Percentiles rank a stretch among this genome's conserved stretches.
Conservation (phyloP, 1,140 invertebrate species). For the Drosophila bifasciata region DNA sequence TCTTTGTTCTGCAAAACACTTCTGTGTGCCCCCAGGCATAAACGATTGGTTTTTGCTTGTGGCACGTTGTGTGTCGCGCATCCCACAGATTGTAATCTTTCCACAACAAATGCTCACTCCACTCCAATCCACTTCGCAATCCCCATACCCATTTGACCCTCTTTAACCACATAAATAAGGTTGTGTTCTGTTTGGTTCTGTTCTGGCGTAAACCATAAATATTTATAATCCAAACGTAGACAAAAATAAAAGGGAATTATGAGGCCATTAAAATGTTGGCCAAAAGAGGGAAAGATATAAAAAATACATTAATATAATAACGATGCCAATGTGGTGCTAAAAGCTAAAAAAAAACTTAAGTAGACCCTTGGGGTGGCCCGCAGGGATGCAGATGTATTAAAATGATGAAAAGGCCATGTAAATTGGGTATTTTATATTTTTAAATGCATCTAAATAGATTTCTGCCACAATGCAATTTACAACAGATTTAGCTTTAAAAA, state of each 20-base stretch:
- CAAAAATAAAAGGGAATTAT: slow-evolving; percentile 55
- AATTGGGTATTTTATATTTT: too few species aligned
- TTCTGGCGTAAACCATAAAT: slow-evolving; percentile 37
- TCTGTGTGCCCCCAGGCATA: not conserved
- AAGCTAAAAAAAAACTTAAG: slow-evolving; percentile 8
- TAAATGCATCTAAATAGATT: too few species aligned
- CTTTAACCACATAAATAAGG: slow-evolving; percentile 54
- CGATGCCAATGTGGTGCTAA: slow-evolving; percentile 36
- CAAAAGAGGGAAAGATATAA: slow-evolving; percentile 44
- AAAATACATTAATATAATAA: slow-evolving; percentile 48
- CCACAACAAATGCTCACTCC: slow-evolving; percentile 33
- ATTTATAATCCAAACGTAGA: slow-evolving; percentile 33
- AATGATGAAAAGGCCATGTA: too few species aligned
- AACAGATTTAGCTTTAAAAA: too few species aligned
- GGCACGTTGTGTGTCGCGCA: slow-evolving; percentile 13
- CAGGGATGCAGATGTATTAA: too few species aligned
- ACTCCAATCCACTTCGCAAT: not conserved
- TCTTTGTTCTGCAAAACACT: slow-evolving; percentile 53
- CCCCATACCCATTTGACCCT: not conserved
- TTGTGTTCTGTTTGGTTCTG: slow-evolving; percentile 22
- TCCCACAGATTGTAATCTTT: slow-evolving; percentile 41
- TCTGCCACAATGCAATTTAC: too few species aligned
- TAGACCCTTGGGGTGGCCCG: not conserved
- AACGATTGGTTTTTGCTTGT: not conserved
- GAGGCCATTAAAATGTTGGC: slow-evolving; percentile 60